phyloP scores from a whole-genome alignment of 2,888 invertebrate species.

The Pollenia griseotomentosa region DNA sequence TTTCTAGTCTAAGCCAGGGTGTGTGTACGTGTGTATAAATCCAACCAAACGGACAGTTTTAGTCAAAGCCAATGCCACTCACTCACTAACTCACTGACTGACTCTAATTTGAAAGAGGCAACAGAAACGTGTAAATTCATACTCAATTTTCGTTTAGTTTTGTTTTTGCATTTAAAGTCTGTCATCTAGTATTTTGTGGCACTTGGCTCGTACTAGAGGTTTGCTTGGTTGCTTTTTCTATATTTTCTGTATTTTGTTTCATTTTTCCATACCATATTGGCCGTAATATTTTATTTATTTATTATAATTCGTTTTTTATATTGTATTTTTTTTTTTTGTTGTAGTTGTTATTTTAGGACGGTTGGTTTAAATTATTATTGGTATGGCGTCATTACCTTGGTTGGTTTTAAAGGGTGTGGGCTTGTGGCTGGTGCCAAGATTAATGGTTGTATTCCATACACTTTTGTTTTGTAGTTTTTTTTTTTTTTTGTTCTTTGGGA shows the following conservation, averaged over 20 bases:
- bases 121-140: background rate
- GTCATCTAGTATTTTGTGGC: constrained; percentile 43
- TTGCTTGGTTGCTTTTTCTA: background rate
- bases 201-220: constrained; percentile 31
- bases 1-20: background rate
- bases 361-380: constrained; percentile 69
- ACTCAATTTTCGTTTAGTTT: constrained; percentile 6
- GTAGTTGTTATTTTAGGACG: constrained; percentile 37
- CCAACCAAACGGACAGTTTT: background rate
- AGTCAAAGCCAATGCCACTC: constrained; percentile 43
- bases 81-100: background rate
- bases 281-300: constrained; percentile 61
- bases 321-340: constrained; percentile 6
- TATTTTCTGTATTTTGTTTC: constrained; percentile 15
- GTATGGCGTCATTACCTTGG: constrained; percentile 73
- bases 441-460: constrained; percentile 65
- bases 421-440: constrained; percentile 72
- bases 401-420: constrained; percentile 70
- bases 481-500: background rate
- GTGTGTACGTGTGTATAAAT: background rate
- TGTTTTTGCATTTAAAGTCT: constrained; percentile 56
- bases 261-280: constrained; percentile 7
- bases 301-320: constrained; percentile 37
- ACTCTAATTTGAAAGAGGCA: constrained; percentile 18
- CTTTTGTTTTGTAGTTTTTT: constrained; percentile 22